Conservation (phyloP, 2,888 invertebrate species). For the Troides aeacus region DNA sequence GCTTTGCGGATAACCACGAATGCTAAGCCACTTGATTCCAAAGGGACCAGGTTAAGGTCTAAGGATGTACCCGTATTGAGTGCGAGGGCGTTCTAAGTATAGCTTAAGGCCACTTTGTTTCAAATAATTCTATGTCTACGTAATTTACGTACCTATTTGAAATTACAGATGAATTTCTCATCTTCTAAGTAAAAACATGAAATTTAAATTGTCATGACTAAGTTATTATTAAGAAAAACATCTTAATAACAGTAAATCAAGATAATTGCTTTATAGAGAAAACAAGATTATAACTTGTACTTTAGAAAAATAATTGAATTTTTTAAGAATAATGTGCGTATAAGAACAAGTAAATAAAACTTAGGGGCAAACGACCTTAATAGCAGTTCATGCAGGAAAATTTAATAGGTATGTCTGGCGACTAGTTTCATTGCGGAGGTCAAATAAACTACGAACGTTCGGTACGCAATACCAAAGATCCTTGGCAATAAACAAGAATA, state of each 20-base stretch:
- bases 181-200: neutral
- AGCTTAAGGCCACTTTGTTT: constrained; percentile 2
- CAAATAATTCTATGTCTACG: neutral
- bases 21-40: constrained; percentile 13
- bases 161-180: neutral
- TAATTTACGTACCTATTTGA: neutral
- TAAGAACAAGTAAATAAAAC: constrained; percentile 9
- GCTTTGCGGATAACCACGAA: constrained; percentile 26
- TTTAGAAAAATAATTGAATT: constrained; percentile 3
- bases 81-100: constrained; percentile 11
- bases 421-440: constrained; percentile 28
- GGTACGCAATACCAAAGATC: constrained; percentile 13
- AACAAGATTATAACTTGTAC: neutral
- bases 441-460: constrained; percentile 16
- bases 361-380: constrained; percentile 23
- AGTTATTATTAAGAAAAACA: neutral
- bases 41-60: constrained; percentile 26
- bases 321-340: constrained; percentile 16
- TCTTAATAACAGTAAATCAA: neutral
- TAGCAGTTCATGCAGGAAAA: constrained; percentile 20
- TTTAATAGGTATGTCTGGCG: constrained; percentile 28
- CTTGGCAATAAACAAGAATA: constrained; percentile 24
- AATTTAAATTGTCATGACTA: neutral
- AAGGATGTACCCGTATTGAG: constrained; percentile 12
- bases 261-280: neutral